These are phyloP conservation scores for Drosophila athabasca DNA, from an alignment of 1,140 invertebrate genomes.

Conservation along the genomic window DNA sequence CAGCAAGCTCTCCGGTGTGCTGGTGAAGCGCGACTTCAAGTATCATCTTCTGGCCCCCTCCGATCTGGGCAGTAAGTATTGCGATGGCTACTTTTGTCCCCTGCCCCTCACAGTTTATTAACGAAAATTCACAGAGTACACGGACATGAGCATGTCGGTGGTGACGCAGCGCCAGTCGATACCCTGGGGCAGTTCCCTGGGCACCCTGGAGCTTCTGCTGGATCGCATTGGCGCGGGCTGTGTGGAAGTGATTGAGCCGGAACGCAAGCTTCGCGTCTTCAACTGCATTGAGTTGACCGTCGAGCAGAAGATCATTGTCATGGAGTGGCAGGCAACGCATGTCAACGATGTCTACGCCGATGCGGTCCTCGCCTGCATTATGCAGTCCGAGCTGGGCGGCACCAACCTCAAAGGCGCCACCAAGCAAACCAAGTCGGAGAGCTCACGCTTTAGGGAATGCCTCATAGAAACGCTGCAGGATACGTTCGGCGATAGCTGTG, in stretches of 20 bases:
- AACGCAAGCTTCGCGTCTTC: constrained; percentile 90
- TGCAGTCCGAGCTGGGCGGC: constrained; percentile 90
- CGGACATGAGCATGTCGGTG: constrained; percentile 96
- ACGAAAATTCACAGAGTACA: constrained; percentile 89
- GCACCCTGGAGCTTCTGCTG: constrained; percentile 92
- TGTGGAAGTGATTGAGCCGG: constrained; percentile 89
- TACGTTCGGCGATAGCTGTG: constrained; percentile 97
- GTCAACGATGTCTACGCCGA: constrained; percentile 99
- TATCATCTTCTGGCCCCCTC: constrained; percentile 96
- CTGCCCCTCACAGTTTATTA: too few species aligned
- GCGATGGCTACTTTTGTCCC: neutral
- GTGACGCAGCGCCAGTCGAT: constrained; percentile 96
- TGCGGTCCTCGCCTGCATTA: constrained; percentile 92
- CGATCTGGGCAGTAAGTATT: constrained; percentile 92
- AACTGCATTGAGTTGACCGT: constrained; percentile 91
- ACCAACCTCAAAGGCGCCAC: constrained; percentile 86
- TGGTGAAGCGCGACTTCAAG: constrained; percentile 99
- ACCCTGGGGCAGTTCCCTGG: constrained; percentile 91
- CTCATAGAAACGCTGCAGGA: constrained; percentile 96
- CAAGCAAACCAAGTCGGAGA: constrained; percentile 88
- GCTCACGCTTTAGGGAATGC: constrained; percentile 96
- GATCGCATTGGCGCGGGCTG: constrained; percentile 91
- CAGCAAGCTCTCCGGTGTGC: constrained; percentile 93
- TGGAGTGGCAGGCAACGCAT: constrained; percentile 97
- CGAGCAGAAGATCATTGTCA: constrained; percentile 92